Evolutionary conservation across 1,140 invertebrate genomes (phyloP), one percentile per base, ranked within the genome.

Genomic region (Aphaenogaster floridana): DNA sequence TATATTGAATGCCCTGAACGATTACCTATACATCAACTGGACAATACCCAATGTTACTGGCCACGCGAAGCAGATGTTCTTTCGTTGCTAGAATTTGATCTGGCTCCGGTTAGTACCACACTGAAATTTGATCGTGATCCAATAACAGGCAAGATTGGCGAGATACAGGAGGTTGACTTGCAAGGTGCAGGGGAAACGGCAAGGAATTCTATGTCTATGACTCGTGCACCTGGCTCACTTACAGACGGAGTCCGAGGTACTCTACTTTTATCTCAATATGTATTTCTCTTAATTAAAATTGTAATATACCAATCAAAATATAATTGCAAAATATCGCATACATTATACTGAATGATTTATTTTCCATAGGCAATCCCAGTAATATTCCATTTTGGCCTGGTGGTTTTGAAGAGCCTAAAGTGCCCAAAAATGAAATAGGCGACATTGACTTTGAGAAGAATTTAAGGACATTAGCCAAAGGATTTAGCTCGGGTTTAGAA

Each of bases 301-400:
- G 13, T 69, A 52, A 86, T 71, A 42, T 13, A 28, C 28, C 3
- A 50, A 45, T 54, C 8, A 59, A 84, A 9, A 36, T 4, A 17
- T 50, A 28, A 61, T 54, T 42, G 13, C 9, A 39, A 52, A 28
- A 63, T n/a, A 61, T 11, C 15, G 6, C 7, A 54, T 9, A 13
- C 54, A 54, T 52, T 69, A 42, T 61, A 36, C 1, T 48, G 15
- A 69, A 36, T 57, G 36, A 63, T 42, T 45, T 42, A 61, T 71
- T 79, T 61, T 78, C 64, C 86, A 34, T 66, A 94, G 98, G 98
- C 6, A 97, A 96, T 93, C 95, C 96, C 0, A 96, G 96, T 76
- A 98, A 98, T 93, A 97, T 96, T 93, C 97, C 97, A 42, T 98
- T 98, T 94, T 97, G 97, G 97, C 97, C 98, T 84, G 97, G 97